Percentiles rank a stretch among this genome's conserved stretches.
These are phyloP conservation scores for Actias luna DNA, from an alignment of 2,888 invertebrate species.

Conservation along the genomic window DNA sequence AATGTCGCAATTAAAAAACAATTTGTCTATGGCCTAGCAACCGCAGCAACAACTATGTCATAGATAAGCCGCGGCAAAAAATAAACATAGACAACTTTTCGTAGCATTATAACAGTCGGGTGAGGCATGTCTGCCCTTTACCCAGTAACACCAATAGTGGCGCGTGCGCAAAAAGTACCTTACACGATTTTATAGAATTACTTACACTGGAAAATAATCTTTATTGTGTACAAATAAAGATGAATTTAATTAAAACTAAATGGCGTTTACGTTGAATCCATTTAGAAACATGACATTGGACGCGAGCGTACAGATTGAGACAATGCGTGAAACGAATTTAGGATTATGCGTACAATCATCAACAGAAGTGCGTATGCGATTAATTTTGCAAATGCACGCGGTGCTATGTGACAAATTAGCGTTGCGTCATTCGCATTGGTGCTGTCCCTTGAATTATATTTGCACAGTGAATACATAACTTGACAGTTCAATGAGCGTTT, in stretches of 20 bases:
- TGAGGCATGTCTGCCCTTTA: constrained; percentile 67
- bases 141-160: constrained; percentile 70
- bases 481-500: background rate
- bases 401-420: constrained; percentile 17
- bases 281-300: constrained; percentile 69
- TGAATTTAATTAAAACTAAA: constrained; percentile 30
- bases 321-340: constrained; percentile 64
- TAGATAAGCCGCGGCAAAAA: constrained; percentile 41
- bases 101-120: constrained; percentile 43
- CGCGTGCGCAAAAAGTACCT: constrained; percentile 52
- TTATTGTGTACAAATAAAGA: constrained; percentile 34
- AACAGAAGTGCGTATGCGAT: constrained; percentile 25
- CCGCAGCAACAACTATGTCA: constrained; percentile 35
- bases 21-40: constrained; percentile 36
- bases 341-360: constrained; percentile 38
- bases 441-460: background rate
- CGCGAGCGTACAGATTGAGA: constrained; percentile 40
- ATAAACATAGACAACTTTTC: constrained; percentile 36
- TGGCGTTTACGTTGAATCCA: constrained; percentile 39
- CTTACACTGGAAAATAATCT: constrained; percentile 36
- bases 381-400: constrained; percentile 18
- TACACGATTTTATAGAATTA: constrained; percentile 33
- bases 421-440: constrained; percentile 1
- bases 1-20: constrained; percentile 29
- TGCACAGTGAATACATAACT: constrained; percentile 8